Conservation (phyloP, 2,888 invertebrate genomes). For the Macrophya annulata region DNA sequence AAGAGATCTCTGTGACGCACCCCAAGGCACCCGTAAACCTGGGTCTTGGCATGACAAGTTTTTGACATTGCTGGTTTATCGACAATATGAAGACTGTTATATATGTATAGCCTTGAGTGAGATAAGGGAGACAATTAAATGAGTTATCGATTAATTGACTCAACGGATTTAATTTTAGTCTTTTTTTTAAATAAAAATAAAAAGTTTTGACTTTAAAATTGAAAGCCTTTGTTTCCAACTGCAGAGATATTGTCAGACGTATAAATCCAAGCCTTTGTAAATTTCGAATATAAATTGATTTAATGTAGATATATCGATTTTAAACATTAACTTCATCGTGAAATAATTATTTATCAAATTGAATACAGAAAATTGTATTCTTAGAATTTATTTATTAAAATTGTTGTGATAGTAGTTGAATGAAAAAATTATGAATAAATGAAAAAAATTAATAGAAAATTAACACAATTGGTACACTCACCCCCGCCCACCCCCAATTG, state of each 20-base stretch:
- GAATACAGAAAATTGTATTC: neutral
- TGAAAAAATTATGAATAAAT: no score
- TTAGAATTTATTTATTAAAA: neutral
- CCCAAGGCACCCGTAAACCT: neutral
- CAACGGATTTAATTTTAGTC: neutral
- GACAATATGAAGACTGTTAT: constrained; percentile 2
- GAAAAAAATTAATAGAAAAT: no score
- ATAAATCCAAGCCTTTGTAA: neutral
- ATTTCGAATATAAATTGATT: neutral
- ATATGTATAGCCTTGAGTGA: neutral
- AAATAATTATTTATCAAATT: neutral
- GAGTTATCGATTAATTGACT: constrained; percentile 2
- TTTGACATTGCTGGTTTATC: neutral
- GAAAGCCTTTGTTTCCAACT: neutral
- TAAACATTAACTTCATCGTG: neutral
- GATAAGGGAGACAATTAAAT: neutral
- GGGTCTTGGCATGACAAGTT: constrained; percentile 12
- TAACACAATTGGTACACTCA: no score
- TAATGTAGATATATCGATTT: neutral
- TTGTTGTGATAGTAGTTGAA: no score
- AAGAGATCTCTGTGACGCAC: neutral
- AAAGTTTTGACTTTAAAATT: neutral
- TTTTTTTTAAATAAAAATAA: no score
- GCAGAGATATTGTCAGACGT: neutral
- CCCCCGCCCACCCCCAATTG: neutral